Evolutionary conservation across 2,797 vertebrate genomes (phyloP).

Genomic region (Erethizon dorsatum): DNA sequence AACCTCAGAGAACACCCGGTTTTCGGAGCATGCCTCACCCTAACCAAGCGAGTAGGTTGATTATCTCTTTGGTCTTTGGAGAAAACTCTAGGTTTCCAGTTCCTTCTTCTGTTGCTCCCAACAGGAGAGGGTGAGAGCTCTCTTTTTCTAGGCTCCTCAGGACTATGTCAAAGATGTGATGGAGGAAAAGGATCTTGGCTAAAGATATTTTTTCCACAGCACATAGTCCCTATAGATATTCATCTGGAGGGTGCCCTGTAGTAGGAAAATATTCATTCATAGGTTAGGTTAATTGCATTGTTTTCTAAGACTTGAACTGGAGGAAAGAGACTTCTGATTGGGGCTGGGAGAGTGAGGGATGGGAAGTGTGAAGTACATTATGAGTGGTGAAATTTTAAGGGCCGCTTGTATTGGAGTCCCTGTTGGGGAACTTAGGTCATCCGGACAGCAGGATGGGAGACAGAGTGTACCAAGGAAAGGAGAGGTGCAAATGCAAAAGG

Average conservation of each 20-base stretch:
- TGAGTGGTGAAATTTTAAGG: not conserved
- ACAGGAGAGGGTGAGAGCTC: not conserved
- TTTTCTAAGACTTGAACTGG: conserved; percentile 8
- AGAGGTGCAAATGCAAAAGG: not conserved
- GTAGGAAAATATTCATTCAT: not conserved
- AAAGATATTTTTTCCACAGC: not conserved
- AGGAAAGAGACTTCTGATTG: not conserved
- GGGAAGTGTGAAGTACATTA: not conserved
- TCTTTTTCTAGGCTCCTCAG: not conserved
- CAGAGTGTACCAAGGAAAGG: not conserved
- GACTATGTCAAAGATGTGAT: not conserved
- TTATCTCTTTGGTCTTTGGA: not conserved
- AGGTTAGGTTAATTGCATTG: conserved; percentile 2
- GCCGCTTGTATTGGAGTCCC: not conserved
- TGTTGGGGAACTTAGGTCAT: not conserved
- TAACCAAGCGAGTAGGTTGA: not conserved
- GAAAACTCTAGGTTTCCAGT: not conserved
- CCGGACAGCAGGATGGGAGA: not conserved
- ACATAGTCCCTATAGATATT: not conserved
- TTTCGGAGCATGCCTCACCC: not conserved
- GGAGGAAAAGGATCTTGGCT: not conserved
- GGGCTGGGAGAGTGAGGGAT: not conserved
- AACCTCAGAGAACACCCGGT: not conserved
- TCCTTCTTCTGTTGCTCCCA: conserved; percentile 4
- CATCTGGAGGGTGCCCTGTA: not conserved